Base-by-base conservation (phyloP, 2,888 invertebrate genomes). In the Hyles lineata region DNA sequence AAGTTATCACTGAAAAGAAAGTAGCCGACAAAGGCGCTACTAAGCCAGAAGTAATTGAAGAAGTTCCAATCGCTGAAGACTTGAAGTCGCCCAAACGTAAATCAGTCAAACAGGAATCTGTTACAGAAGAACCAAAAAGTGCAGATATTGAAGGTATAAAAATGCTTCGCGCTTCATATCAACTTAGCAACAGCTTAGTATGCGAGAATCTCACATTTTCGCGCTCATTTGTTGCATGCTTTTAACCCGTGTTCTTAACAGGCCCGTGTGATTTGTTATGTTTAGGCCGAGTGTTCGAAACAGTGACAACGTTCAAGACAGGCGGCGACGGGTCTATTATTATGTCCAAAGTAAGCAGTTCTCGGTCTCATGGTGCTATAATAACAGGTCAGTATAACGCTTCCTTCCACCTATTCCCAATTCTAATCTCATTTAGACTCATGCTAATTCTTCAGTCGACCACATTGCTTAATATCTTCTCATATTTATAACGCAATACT, bases 321-420 rank as follows among this genome's bases (percentile, higher is more conserved):
- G 90, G 89, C 79, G 91, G 87, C 77, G 90, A 92, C 83, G 95
- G 95, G 77, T 89, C 92, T 78, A 94, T 95, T 81, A 83, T 93
- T 79, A 87, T 94, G 83, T 95, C 95, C 87, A 95, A 95, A 90
- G 95, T 96, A 85, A 96, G 96, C 92, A 96, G 96, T 79, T 95
- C 95, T 80, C 95, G 93, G 79, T 95, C 95, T 77, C 96, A 96
- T 83, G 96, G 96, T 88, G 95, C 96, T 77, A 95, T 95, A 78
- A 90, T 96, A 76, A 93, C 96, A 96, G 96, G 96, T 96, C 95
- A 95, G 93, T 95, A 90, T 84, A 19, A 73, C 75, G 92, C 92
- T 92, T 92, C 76, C 83, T 85, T 82, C 90, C 92, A 89, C 89
- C 80, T 86, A 85, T 88, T 87, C 87, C 89, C 82, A 76, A 58